Percentiles rank a stretch among this genome's conserved stretches.
These are phyloP conservation scores for Drosophila pandora DNA, from an alignment of 1,140 invertebrate genomes.

Conservation along the genomic window DNA sequence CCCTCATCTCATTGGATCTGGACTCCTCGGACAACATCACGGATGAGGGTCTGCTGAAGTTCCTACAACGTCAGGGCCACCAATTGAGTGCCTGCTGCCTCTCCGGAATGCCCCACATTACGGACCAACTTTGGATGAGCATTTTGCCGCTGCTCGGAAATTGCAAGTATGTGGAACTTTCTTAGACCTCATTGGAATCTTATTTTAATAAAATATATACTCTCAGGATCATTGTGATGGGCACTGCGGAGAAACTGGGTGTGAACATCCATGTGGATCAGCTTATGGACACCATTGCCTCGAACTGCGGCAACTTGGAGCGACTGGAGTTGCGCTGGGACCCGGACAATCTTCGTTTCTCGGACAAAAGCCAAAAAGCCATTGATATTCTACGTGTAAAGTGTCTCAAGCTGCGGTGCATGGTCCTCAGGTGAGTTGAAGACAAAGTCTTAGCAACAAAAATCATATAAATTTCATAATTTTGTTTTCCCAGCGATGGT, in stretches of 20 bases:
- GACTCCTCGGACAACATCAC: slow-evolving; percentile 97
- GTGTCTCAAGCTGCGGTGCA: slow-evolving; percentile 92
- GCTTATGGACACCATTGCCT: slow-evolving; percentile 98
- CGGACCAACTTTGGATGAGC: slow-evolving; percentile 98
- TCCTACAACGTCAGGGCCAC: slow-evolving; percentile 94
- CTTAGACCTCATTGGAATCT: not conserved
- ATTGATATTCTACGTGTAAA: slow-evolving; percentile 96
- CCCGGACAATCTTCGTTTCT: slow-evolving; percentile 98
- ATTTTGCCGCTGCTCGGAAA: slow-evolving; percentile 95
- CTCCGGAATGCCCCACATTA: slow-evolving; percentile 98
- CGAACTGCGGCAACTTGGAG: slow-evolving; percentile 94
- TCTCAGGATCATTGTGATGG: slow-evolving; percentile 96
- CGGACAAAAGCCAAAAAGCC: slow-evolving; percentile 99
- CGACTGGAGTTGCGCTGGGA: slow-evolving; percentile 98
- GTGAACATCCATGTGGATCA: slow-evolving; percentile 98
- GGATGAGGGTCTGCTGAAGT: slow-evolving; percentile 96
- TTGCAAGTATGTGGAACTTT: slow-evolving; percentile 89
- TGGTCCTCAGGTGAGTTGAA: slow-evolving; percentile 90
- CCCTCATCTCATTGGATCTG: slow-evolving; percentile 94
- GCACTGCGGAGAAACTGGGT: slow-evolving; percentile 97
- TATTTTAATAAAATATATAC: not conserved
- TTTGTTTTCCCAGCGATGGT: slow-evolving; percentile 91
- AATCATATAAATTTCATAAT: not conserved
- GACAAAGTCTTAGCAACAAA: too few species aligned
- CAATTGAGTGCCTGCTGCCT: slow-evolving; percentile 94